A percentile compares a stretch with the other conserved stretches of the same genome.
Evolutionary conservation across 2,797 vertebrate species (phyloP).

Genomic region (Gallinago stenura): DNA sequence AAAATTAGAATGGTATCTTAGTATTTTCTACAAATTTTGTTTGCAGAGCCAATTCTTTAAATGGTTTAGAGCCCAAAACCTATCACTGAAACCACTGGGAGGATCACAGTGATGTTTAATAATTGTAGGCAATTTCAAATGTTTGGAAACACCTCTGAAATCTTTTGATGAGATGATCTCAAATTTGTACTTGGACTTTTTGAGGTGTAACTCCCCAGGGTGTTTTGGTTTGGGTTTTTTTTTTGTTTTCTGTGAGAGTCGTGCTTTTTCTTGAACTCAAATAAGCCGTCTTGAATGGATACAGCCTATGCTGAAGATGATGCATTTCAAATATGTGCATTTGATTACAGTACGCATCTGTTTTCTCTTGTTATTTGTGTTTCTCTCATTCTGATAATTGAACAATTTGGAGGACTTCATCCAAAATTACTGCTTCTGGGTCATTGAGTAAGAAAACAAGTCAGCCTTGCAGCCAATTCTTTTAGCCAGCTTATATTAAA

Average conservation of each 20-base stretch:
- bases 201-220: accelerated
- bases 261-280: background rate
- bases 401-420: background rate
- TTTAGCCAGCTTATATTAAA: background rate
- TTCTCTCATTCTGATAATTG: background rate
- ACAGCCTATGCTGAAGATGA: background rate
- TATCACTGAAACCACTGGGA: background rate
- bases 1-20: background rate
- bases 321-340: background rate
- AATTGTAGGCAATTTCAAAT: background rate
- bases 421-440: background rate
- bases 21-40: background rate
- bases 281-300: background rate
- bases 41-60: background rate
- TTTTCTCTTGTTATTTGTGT: background rate
- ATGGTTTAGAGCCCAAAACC: background rate
- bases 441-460: background rate
- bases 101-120: background rate
- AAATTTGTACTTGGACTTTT: background rate
- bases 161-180: background rate
- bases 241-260: background rate
- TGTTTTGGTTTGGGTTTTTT: background rate
- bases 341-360: background rate
- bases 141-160: background rate
- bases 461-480: background rate